Base-by-base conservation (phyloP, 1,140 invertebrate species). In the Lepidurus arcticus region DNA sequence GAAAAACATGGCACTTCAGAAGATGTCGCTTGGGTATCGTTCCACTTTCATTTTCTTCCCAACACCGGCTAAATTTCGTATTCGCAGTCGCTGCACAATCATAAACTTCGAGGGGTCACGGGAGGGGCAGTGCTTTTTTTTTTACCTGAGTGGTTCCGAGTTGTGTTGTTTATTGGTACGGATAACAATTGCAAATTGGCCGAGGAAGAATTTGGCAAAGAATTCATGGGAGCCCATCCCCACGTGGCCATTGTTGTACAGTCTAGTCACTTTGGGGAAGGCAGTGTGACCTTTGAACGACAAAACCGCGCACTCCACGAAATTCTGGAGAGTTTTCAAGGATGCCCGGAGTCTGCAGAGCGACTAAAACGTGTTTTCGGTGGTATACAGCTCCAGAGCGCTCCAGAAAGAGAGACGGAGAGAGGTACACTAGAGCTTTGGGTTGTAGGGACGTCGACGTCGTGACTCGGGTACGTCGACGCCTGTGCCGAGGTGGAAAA, bases 181-280 rank as follows among this genome's bases (percentile, higher is more conserved):
- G 53, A 21, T 65, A 65, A 65, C 53, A 65, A 65, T 65, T 21
- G n/a, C 2, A 65, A 65, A 65, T 13, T 65, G 53, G 53, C 53
- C 53, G 53, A 65, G 53, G 53, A 65, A 21, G 53, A 65, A 65
- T 65, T 65, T 65, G 53, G 53, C 13, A 65, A 65, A 21, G 53
- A 65, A 7, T 65, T 65, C 53, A 21, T 21, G 53, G 53, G 53
- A 65, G 21, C 53, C n/a, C 53, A 65, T 65, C 53, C 53, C 53
- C 53, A 65, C 21, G 53, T 65, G 53, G 53, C 53, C 53, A 65
- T 65, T 65, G 53, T 16, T 13, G 9, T 65, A 65, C 8, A 7
- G 53, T 65, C n/a, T 3, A 34, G 34, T 34, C 34, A 34, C 53
- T 65, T 13, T 65, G 53, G 53, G 53, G 53, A 65, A 21, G 53